Evolutionary conservation across 2,797 vertebrate genomes (phyloP).

Genomic region (Danio kyathit): DNA sequence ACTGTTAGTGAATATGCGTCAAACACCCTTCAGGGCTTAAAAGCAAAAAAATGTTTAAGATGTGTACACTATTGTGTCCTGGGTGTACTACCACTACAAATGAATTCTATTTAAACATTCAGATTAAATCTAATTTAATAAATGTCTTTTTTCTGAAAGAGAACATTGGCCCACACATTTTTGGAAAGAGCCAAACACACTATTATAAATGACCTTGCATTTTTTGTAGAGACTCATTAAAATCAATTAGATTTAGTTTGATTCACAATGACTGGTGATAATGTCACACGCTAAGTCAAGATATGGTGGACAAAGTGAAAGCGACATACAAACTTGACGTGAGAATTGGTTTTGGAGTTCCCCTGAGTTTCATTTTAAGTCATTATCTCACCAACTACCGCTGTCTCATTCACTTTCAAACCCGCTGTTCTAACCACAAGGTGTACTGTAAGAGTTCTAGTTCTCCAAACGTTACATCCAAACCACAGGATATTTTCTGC

Average conservation of each 20-base stretch:
- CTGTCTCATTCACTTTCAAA: constrained; percentile 80
- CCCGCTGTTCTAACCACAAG: constrained; percentile 64
- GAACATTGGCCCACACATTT: not conserved
- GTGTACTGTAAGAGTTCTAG: constrained; percentile 53
- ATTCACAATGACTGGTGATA: constrained; percentile 44
- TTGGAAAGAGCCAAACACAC: not conserved
- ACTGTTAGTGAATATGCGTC: no score
- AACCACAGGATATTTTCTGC: constrained; percentile 50
- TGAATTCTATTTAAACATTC: not conserved
- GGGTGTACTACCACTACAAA: not conserved
- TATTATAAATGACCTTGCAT: constrained; percentile 5
- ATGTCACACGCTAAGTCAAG: constrained; percentile 23
- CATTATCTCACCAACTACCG: constrained; percentile 71
- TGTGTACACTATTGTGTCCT: not conserved
- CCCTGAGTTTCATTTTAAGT: constrained; percentile 70
- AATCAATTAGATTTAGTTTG: constrained; percentile 18
- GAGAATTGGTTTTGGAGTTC: constrained; percentile 49
- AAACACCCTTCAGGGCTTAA: no score
- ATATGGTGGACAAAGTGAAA: constrained; percentile 37
- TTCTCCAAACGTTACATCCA: constrained; percentile 45
- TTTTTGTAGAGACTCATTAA: constrained; percentile 6
- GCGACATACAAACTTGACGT: not conserved
- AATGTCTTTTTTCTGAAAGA: no score
- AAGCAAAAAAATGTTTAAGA: no score
- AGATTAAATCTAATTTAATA: not conserved